A percentile compares a stretch with the other conserved stretches of the same genome.
Evolutionary conservation across 2,888 invertebrate species (phyloP).

Genomic region (Leptothorax acervorum): DNA sequence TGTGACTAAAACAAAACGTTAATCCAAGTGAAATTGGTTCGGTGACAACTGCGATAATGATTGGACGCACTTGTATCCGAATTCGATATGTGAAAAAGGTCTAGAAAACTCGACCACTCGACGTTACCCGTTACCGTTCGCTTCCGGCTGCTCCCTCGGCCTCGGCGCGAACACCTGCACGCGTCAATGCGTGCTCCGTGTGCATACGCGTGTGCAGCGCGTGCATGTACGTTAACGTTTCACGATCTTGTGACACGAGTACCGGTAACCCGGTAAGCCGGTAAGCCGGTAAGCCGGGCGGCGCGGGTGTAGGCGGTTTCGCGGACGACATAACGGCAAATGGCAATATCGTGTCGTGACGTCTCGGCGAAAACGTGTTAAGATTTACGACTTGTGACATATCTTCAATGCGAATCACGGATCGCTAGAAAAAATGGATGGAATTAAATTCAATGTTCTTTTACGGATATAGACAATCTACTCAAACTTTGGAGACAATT

Average conservation of each 20-base stretch:
- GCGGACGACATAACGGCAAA: conserved; percentile 35
- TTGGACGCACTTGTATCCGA: not conserved
- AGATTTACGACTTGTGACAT: conserved; percentile 8
- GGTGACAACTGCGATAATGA: not conserved
- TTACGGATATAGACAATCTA: not conserved
- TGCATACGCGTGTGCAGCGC: not conserved
- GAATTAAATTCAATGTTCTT: not conserved
- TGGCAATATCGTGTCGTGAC: conserved; percentile 24
- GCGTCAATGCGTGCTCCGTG: not conserved
- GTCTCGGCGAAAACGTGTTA: not conserved
- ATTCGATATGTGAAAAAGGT: not conserved
- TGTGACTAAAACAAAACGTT: not conserved
- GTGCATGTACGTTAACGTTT: no score
- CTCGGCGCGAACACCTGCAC: conserved; percentile 19
- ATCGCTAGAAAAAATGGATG: not conserved
- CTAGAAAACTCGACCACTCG: not conserved
- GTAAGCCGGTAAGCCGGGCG: not conserved
- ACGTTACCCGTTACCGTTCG: not conserved
- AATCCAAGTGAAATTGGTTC: not conserved
- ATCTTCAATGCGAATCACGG: not conserved
- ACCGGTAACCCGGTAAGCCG: conserved; percentile 3
- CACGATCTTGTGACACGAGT: conserved; percentile 39
- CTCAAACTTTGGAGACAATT: not conserved
- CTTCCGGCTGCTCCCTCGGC: conserved; percentile 6
- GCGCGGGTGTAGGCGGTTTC: not conserved